Evolutionary conservation across 2,797 vertebrate genomes (phyloP).

Genomic region (Poeciliopsis infans): DNA sequence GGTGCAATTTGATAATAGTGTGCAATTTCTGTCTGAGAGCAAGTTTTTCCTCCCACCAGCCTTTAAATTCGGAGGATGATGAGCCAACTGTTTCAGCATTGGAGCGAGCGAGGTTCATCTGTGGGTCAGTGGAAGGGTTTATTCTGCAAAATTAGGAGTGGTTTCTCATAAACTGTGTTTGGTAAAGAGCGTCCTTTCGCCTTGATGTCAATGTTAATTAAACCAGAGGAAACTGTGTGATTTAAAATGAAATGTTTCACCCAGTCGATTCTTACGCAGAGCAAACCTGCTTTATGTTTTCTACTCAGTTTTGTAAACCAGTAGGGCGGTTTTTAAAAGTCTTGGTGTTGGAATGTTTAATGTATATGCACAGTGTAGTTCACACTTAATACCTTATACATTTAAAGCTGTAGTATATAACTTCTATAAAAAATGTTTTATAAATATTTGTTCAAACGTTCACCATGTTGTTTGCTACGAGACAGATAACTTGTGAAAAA

Average conservation of each 20-base stretch:
- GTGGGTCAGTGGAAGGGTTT: constrained; percentile 4
- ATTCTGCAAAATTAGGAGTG: constrained; percentile 7
- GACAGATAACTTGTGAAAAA: background rate
- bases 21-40: constrained; percentile 60
- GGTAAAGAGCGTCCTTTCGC: background rate
- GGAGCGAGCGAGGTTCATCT: background rate
- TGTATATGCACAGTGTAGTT: constrained; percentile 23
- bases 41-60: constrained; percentile 18
- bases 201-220: constrained; percentile 8
- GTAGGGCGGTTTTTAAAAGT: background rate
- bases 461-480: too few relatives aligned
- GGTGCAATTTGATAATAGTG: constrained; percentile 64
- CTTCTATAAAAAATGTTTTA: too few relatives aligned
- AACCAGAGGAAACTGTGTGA: constrained; percentile 6
- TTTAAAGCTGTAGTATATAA: too few relatives aligned
- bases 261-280: background rate
- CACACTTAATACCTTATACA: background rate
- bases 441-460: too few relatives aligned
- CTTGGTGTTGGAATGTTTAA: constrained; percentile 31
- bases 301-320: constrained; percentile 1
- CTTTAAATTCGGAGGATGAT: constrained; percentile 5
- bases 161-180: background rate
- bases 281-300: constrained; percentile 1
- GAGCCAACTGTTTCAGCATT: constrained; percentile 4
- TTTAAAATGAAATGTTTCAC: constrained; percentile 25